Evolutionary conservation across 2,888 invertebrate genomes (phyloP), one percentile per base, ranked within the genome.

Genomic region (Scaeva pyrastri): DNA sequence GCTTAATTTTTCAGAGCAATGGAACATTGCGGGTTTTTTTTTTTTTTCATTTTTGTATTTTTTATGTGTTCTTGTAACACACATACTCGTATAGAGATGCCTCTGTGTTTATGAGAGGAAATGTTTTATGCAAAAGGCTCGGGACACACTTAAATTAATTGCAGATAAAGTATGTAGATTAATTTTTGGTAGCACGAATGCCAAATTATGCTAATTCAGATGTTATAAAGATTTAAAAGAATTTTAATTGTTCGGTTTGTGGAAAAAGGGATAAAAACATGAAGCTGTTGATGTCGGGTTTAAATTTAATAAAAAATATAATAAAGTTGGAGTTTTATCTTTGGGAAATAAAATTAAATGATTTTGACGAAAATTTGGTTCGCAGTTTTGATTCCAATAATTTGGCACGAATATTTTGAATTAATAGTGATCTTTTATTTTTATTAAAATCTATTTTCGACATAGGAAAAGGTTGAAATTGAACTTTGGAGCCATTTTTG

Each of bases 111-210:
- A 16, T 43, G 14, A 0, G n/a, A 36, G n/a, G 26, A 43, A 68
- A 77, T 77, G 58, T 71, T 73, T 83, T 77, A 77, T 83, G 73
- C 39, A 73, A 19, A 43, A 76, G 60, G 55, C 41, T 55, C 41
- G 82, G 73, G 58, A 82, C 66, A 58, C 66, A 77, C 82, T 82
- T 71, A 76, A 71, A 64, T 70, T 50, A 81, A 81, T 76, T 77
- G 66, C 41, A 52, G 14, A 45, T 23, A 31, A 39, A 26, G 7
- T 48, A 16, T 23, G 45, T 10, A 66, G 41, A 48, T 66, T 58
- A 55, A 78, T 71, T 7, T 52, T 48, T 26, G 36, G 31, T 23
- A 2, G 56, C 45, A n/a, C 16, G n/a, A n/a, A 12, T 60, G 4
- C 16, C 16, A 36, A 36, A 56, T 56, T 56, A 36, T 2, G 31